Percentiles rank a stretch among this genome's conserved stretches.
Conservation (phyloP, 2,113 vertebrate genomes). For the Aptenodytes patagonicus region DNA sequence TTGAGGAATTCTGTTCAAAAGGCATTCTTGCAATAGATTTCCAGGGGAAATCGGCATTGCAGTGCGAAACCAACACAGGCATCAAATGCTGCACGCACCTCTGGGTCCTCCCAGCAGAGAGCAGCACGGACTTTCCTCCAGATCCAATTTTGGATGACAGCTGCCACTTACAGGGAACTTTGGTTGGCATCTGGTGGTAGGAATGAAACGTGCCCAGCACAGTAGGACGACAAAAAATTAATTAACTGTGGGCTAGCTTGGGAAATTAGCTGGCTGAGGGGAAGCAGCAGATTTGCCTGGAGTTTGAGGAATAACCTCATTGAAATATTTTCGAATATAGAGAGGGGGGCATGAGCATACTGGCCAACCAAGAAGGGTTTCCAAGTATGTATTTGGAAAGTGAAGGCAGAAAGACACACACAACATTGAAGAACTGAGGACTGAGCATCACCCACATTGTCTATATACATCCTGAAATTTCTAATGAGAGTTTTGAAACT, state of each 20-base stretch:
- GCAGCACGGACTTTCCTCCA: neutral
- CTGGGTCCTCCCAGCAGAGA: neutral
- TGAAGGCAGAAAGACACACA: neutral
- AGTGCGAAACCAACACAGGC: neutral
- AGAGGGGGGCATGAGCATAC: neutral
- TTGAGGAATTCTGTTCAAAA: neutral
- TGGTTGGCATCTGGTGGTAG: neutral
- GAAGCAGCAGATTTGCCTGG: neutral
- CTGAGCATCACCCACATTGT: neutral
- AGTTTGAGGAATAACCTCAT: neutral
- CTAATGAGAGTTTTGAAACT: conserved; percentile 16
- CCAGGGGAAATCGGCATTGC: neutral
- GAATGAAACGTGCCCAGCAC: neutral
- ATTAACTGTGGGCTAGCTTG: neutral
- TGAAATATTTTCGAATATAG: neutral
- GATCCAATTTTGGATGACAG: neutral
- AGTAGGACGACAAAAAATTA: conserved; percentile 27
- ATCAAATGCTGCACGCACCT: neutral
- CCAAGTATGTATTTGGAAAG: neutral
- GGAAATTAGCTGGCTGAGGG: neutral
- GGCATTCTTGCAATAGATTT: neutral
- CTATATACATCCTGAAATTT: neutral
- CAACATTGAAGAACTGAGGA: neutral
- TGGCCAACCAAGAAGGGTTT: neutral
- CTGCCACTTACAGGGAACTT: neutral